phyloP scores from a whole-genome alignment of 2,113 vertebrate genomes.

The Centropus unirufus region DNA sequence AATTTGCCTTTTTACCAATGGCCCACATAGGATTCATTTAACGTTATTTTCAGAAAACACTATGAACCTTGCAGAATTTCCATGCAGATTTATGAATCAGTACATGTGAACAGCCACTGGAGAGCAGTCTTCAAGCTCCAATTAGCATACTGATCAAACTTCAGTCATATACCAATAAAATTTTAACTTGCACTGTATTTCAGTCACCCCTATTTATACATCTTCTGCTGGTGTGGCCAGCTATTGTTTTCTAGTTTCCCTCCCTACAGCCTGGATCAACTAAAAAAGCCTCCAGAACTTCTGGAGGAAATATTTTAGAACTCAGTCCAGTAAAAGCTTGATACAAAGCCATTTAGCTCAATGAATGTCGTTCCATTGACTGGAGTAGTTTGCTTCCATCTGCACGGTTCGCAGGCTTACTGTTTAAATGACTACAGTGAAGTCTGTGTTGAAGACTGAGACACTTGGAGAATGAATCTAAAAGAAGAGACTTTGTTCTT shows the following conservation, averaged over 20 bases:
- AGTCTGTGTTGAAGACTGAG: not conserved
- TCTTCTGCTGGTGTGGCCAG: constrained; percentile 11
- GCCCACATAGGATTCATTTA: not conserved
- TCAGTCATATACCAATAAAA: not conserved
- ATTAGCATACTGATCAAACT: not conserved
- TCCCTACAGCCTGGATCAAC: not conserved
- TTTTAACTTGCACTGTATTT: not conserved
- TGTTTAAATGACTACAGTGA: not conserved
- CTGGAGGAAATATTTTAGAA: constrained; percentile 40
- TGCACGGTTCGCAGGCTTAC: not conserved
- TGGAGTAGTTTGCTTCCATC: not conserved
- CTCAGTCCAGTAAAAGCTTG: constrained; percentile 24
- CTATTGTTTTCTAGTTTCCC: constrained; percentile 50
- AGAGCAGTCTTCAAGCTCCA: constrained; percentile 19
- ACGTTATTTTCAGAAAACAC: not conserved
- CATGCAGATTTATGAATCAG: not conserved
- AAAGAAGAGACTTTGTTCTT: not conserved
- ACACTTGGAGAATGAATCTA: not conserved
- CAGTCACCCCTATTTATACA: not conserved
- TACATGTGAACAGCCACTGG: constrained; percentile 3
- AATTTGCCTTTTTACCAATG: not conserved
- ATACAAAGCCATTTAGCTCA: constrained; percentile 27
- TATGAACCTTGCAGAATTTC: fast-evolving
- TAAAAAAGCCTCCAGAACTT: constrained; percentile 38
- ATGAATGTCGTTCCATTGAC: constrained; percentile 38